Base-by-base conservation (phyloP, 2,113 vertebrate species). In the Lamprotornis superbus region DNA sequence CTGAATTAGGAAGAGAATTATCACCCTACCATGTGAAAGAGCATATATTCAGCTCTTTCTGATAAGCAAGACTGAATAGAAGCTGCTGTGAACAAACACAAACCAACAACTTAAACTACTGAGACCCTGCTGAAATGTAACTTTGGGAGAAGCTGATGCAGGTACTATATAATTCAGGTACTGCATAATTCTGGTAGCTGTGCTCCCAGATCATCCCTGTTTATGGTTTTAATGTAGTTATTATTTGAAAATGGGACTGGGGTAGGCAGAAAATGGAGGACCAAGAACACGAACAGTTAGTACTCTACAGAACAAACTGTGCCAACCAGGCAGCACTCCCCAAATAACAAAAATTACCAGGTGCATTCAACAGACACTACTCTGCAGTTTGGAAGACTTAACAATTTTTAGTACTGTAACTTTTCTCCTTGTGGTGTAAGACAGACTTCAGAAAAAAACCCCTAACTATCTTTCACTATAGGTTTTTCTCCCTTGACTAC, bases 1-100 rank as follows among this genome's bases (percentile, higher is more conserved):
- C 78, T 82, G 82, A 91, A 87, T 88, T 71, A 93, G 50, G 67
- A 82, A 71, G 88, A 74, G 44, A 87, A 84, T 90, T 86, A 81
- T 39, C 46, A 86, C 49, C 33, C 22, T 52, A 61, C 2, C 2
- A 55, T 67, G 42, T 64, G 64, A 93, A 93, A 9, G 56, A 83
- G 25, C 49, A 23, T 49, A 70, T 23, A 11, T 70, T 76, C 53
- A 92, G 60, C 35, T 84, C 30, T 33, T 52, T 68, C 24, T 61
- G 86, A 12, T 53, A 82, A 92, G 82, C 5, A 17, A 91, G 55
- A 39, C 40, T 83, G 53, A 76, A 68, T 37, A 79, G 35, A 92
- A 47, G 30, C 25, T 83, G 28, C 50, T 89, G 56, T 22, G 71
- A 93, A 46, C 57, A 92, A 87, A 79, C 0, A 5, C 35, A 77